A percentile compares a stretch with the other conserved stretches of the same genome.
These are phyloP conservation scores for Apoda limacodes DNA, from an alignment of 2,888 invertebrate species.

Conservation along the genomic window DNA sequence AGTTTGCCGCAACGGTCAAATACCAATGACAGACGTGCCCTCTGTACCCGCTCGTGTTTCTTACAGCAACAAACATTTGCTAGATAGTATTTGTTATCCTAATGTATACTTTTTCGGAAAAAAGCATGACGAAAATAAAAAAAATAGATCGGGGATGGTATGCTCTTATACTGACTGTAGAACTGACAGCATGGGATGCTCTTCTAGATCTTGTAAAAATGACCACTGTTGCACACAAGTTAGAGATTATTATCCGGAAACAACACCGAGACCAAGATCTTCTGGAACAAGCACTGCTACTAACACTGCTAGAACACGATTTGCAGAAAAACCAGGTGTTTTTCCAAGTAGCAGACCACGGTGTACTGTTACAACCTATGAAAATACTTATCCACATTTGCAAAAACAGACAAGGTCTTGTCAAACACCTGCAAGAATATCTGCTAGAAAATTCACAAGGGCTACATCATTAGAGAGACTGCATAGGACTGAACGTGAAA, in stretches of 20 bases:
- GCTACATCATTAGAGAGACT: too few species aligned
- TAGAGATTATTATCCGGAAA: constrained; percentile 10
- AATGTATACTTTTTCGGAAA: constrained; percentile 45
- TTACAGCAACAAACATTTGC: constrained; percentile 13
- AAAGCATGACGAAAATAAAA: constrained; percentile 27
- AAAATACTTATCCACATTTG: too few species aligned
- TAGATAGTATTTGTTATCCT: constrained; percentile 24
- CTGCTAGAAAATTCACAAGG: too few species aligned
- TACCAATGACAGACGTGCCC: constrained; percentile 4
- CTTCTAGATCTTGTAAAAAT: too few species aligned
- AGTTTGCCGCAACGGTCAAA: constrained; percentile 22
- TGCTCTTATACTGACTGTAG: constrained; percentile 21
- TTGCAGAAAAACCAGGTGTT: too few species aligned
- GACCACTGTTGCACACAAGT: constrained; percentile 15
- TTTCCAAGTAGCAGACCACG: too few species aligned
- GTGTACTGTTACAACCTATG: too few species aligned
- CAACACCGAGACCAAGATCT: constrained; percentile 9
- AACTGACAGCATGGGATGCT: too few species aligned
- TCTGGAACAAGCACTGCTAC: constrained; percentile 8
- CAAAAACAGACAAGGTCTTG: too few species aligned
- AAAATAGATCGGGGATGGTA: constrained; percentile 40
- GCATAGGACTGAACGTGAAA: too few species aligned
- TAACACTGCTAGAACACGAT: constrained; percentile 21
- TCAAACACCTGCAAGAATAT: too few species aligned
- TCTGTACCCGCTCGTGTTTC: too few species aligned